These are phyloP conservation scores for Erannis defoliaria DNA, from an alignment of 2,888 invertebrate genomes.

Conservation along the genomic window DNA sequence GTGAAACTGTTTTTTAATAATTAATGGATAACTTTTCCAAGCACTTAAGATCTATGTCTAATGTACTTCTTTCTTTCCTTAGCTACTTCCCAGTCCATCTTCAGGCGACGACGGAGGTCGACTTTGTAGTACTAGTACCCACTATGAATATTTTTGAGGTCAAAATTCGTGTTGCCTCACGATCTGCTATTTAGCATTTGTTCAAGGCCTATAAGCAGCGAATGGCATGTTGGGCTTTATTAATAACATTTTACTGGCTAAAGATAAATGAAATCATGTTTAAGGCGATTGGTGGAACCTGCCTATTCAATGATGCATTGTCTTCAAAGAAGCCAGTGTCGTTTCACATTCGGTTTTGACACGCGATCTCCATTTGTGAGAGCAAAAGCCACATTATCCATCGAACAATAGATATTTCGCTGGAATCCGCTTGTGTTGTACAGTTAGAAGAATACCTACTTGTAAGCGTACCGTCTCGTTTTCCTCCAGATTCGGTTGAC, in stretches of 20 bases:
- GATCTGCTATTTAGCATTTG: conserved; percentile 28
- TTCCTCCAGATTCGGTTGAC: conserved; percentile 26
- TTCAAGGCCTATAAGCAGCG: conserved; percentile 20
- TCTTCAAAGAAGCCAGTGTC: conserved; percentile 13
- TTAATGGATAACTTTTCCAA: background rate
- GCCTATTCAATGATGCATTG: conserved; percentile 10
- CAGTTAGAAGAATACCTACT: conserved; percentile 4
- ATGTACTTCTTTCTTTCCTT: conserved; percentile 11
- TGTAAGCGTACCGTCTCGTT: conserved; percentile 20
- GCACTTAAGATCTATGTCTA: background rate
- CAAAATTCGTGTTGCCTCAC: conserved; percentile 30
- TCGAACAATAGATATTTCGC: conserved; percentile 61
- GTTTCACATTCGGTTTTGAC: conserved; percentile 48
- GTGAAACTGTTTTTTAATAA: too few species aligned
- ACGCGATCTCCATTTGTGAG: conserved; percentile 55
- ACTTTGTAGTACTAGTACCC: background rate
- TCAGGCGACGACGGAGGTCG: conserved; percentile 10
- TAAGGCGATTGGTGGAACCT: background rate
- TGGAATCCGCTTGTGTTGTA: conserved; percentile 39
- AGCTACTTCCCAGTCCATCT: conserved; percentile 8
- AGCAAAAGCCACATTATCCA: conserved; percentile 40
- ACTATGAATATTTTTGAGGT: conserved; percentile 29
- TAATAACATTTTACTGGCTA: conserved; percentile 16
- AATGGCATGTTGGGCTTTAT: conserved; percentile 17
- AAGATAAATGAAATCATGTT: background rate